Conservation (phyloP, 2,797 vertebrate genomes). For the Acrossocheilus wenchowensis region DNA sequence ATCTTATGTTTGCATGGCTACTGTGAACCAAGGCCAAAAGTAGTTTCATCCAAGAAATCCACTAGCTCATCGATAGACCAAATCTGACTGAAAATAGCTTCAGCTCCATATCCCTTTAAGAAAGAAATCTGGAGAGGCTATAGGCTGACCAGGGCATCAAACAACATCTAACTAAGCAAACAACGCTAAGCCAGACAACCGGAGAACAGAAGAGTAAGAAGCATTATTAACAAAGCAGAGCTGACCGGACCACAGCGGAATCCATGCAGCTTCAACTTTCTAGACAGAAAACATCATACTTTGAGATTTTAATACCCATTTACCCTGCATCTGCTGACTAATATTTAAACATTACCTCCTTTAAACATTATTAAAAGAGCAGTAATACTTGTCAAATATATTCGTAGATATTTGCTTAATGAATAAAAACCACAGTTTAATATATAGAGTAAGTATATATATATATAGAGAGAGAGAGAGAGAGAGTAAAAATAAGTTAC, state of each 20-base stretch:
- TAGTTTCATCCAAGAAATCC: slow-evolving; percentile 28
- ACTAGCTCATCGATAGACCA: slow-evolving; percentile 13
- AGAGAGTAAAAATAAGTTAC: neutral
- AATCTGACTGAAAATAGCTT: slow-evolving; percentile 23
- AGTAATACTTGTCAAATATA: neutral
- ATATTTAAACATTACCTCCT: neutral
- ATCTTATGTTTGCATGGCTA: slow-evolving; percentile 30
- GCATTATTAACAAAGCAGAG: slow-evolving; percentile 13
- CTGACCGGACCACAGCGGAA: neutral
- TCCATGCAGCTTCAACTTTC: neutral
- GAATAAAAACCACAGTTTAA: neutral
- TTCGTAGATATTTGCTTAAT: slow-evolving; percentile 3
- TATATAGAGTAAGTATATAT: neutral
- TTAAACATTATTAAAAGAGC: neutral
- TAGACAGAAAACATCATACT: neutral
- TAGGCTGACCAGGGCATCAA: slow-evolving; percentile 1
- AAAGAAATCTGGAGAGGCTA: slow-evolving; percentile 6
- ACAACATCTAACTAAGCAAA: neutral
- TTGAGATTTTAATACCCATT: neutral
- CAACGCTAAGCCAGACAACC: neutral
- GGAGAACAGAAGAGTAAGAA: neutral
- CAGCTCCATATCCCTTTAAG: slow-evolving; percentile 2
- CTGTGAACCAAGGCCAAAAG: slow-evolving; percentile 31
- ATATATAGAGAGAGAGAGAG: too few species aligned
- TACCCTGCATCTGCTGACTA: neutral